phyloP scores from a whole-genome alignment of 2,113 vertebrate genomes.

The cat (Felis catus) region DNA sequence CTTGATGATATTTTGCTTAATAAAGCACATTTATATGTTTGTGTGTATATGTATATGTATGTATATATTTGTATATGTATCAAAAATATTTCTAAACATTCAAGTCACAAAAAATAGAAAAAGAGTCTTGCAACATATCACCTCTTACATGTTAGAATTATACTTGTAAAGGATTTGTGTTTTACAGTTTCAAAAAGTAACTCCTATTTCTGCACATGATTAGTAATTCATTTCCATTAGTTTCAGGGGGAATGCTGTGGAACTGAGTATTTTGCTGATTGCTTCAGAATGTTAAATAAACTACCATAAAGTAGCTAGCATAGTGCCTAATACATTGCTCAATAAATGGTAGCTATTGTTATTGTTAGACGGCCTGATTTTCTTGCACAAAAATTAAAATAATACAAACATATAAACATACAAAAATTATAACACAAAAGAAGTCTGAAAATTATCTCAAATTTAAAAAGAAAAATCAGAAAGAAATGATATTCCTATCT shows the following conservation, averaged over 20 bases:
- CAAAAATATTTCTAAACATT: neutral
- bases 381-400: conserved; percentile 11
- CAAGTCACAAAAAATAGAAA: neutral
- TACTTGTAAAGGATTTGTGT: neutral
- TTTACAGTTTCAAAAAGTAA: conserved; percentile 15
- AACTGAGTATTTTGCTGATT: conserved; percentile 2
- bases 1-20: neutral
- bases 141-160: neutral
- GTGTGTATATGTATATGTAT: neutral
- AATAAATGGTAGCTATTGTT: neutral
- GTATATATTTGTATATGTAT: neutral
- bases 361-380: neutral
- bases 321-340: neutral
- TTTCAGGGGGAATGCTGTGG: neutral
- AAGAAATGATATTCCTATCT: neutral
- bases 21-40: neutral
- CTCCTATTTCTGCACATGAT: neutral
- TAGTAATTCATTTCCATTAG: neutral
- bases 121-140: neutral
- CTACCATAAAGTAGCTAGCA: neutral
- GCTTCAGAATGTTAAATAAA: neutral
- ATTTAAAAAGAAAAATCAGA: neutral
- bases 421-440: neutral
- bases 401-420: neutral
- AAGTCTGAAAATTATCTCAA: neutral